Conservation (phyloP, 2,888 invertebrate species). For the Pemphredon lugubris region DNA sequence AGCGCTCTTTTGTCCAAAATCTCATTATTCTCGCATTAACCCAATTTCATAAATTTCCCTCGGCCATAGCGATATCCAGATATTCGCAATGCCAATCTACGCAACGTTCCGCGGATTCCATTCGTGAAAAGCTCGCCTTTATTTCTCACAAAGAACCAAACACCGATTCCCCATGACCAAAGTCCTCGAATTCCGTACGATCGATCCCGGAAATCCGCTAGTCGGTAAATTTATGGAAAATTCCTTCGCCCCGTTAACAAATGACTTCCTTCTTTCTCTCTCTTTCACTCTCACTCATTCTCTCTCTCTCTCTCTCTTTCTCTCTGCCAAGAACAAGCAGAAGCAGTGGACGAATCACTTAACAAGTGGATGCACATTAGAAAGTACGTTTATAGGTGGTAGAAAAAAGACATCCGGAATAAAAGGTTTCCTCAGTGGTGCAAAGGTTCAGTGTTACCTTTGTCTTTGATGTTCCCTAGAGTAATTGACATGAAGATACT, state of each 20-base stretch:
- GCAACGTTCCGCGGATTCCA: not conserved
- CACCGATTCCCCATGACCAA: not conserved
- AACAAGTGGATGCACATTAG: conserved; percentile 57
- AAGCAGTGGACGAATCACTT: conserved; percentile 66
- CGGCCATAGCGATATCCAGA: too few relatives aligned
- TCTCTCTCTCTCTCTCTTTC: not conserved
- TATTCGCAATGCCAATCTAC: not conserved
- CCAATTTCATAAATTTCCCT: too few relatives aligned
- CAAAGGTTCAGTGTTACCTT: conserved; percentile 58
- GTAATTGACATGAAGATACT: conserved; percentile 92
- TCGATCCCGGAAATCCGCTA: not conserved
- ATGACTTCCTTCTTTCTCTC: too few relatives aligned
- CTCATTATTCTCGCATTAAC: too few relatives aligned
- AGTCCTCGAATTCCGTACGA: not conserved
- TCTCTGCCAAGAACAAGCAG: conserved; percentile 61
- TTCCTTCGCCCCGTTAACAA: too few relatives aligned
- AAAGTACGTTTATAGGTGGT: conserved; percentile 60
- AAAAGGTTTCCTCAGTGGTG: conserved; percentile 62
- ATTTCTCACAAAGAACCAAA: not conserved
- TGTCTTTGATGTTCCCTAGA: conserved; percentile 87
- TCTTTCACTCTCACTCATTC: too few relatives aligned
- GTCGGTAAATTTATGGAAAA: not conserved
- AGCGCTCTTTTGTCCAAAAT: too few relatives aligned
- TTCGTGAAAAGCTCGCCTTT: not conserved
- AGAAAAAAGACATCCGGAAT: conserved; percentile 66